phyloP scores from a whole-genome alignment of 2,797 vertebrate species.

The Cynopterus sphinx region DNA sequence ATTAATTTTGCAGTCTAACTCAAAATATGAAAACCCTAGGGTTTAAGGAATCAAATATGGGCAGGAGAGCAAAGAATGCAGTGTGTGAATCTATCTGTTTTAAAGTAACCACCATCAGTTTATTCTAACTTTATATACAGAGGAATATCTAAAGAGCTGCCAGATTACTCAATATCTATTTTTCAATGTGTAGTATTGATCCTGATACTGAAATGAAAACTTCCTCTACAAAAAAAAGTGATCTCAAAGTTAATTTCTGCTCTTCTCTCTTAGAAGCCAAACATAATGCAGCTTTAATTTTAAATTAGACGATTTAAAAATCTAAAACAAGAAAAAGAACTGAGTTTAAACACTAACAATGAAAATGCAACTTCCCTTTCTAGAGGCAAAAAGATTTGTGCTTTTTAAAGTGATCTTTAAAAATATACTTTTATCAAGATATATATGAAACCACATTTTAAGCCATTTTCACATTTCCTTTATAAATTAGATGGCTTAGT shows the following conservation, averaged over 20 bases:
- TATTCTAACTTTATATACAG: not conserved
- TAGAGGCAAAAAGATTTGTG: slow-evolving; percentile 84
- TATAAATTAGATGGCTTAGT: slow-evolving; percentile 75
- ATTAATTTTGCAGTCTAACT: slow-evolving; percentile 36
- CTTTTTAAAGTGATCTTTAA: slow-evolving; percentile 63
- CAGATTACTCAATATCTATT: not conserved
- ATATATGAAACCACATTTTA: slow-evolving; percentile 67
- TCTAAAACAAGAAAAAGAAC: slow-evolving; percentile 84
- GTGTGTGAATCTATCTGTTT: not conserved
- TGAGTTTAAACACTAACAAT: slow-evolving; percentile 82
- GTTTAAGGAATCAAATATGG: slow-evolving; percentile 20
- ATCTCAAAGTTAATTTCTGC: slow-evolving; percentile 9
- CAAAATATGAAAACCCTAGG: slow-evolving; percentile 33
- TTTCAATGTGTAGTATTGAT: not conserved
- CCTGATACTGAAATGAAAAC: slow-evolving; percentile 14
- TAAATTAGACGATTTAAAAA: slow-evolving; percentile 83
- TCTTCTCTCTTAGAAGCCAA: slow-evolving; percentile 68
- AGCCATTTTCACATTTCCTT: slow-evolving; percentile 76
- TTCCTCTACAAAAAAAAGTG: not conserved
- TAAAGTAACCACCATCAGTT: not conserved
- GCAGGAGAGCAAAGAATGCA: slow-evolving; percentile 40
- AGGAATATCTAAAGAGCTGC: not conserved
- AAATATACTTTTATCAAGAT: slow-evolving; percentile 61
- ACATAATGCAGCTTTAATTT: slow-evolving; percentile 87
- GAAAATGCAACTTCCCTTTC: slow-evolving; percentile 87